These are phyloP conservation scores for Proteles cristata DNA, from an alignment of 2,113 vertebrate genomes.

Conservation along the genomic window DNA sequence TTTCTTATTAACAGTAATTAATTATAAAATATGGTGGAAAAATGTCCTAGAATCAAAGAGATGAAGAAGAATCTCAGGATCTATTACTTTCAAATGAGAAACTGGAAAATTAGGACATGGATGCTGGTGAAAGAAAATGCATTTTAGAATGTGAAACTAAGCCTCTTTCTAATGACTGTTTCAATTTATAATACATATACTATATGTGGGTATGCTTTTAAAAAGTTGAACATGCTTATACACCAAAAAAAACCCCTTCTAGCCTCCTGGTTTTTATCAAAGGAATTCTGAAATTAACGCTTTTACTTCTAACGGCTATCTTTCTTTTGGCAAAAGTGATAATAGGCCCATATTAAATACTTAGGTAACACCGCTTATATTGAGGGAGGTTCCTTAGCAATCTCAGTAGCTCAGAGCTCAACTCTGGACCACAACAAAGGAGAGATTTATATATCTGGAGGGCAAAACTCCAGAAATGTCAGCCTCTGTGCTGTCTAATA, in stretches of 20 bases:
- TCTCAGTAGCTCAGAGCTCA: not conserved
- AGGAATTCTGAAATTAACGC: conserved; percentile 45
- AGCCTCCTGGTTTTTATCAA: not conserved
- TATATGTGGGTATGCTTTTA: not conserved
- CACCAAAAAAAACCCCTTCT: not conserved
- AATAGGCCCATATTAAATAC: not conserved
- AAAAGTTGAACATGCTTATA: not conserved
- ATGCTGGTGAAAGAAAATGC: not conserved
- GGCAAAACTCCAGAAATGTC: not conserved
- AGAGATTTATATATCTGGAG: not conserved
- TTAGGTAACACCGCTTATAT: not conserved
- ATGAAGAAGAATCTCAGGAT: not conserved
- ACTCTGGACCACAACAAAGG: not conserved
- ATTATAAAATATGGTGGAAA: not conserved
- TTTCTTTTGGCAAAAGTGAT: not conserved
- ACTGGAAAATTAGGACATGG: not conserved
- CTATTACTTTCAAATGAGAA: not conserved
- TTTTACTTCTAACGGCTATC: not conserved
- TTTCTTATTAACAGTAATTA: not conserved
- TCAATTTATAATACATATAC: not conserved
- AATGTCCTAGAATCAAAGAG: conserved; percentile 6
- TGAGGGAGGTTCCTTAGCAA: not conserved
- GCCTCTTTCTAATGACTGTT: not conserved
- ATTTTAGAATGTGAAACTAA: conserved; percentile 22
- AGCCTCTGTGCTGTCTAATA: not conserved